These are phyloP conservation scores for Danio tinwini DNA, from an alignment of 2,797 vertebrate species.

Conservation along the genomic window DNA sequence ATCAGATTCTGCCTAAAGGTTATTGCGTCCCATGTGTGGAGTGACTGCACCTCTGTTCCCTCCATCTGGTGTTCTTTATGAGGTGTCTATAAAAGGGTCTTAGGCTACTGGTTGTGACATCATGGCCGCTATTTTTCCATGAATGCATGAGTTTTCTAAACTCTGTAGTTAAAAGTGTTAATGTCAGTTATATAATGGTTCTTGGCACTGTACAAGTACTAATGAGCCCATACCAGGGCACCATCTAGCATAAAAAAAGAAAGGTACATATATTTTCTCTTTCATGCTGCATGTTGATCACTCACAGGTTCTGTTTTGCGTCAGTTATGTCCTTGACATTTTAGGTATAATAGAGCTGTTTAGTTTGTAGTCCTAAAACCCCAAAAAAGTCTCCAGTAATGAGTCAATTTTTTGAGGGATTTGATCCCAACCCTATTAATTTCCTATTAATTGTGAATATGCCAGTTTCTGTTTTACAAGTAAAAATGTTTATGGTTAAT, in stretches of 20 bases:
- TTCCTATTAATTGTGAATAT: neutral
- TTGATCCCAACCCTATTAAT: neutral
- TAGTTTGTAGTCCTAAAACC: neutral
- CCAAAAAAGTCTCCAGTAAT: too few relatives aligned
- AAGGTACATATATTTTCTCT: neutral
- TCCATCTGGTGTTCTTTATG: constrained; percentile 34
- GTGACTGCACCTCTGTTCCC: constrained; percentile 17
- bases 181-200: constrained; percentile 46
- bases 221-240: neutral
- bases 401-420: neutral
- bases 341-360: neutral
- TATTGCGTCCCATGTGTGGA: neutral
- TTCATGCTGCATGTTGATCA: constrained; percentile 8
- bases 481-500: neutral
- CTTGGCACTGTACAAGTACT: neutral
- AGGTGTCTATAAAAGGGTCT: constrained; percentile 18
- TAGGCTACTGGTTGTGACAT: constrained; percentile 18
- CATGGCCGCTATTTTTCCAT: constrained; percentile 31
- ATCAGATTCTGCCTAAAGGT: neutral
- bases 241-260: constrained; percentile 4
- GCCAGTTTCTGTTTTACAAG: neutral
- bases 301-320: constrained; percentile 12
- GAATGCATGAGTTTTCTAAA: constrained; percentile 29
- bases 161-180: constrained; percentile 37
- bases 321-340: constrained; percentile 14